Conservation (phyloP, 2,888 invertebrate genomes). For the Pachycephus smyrnensis region DNA sequence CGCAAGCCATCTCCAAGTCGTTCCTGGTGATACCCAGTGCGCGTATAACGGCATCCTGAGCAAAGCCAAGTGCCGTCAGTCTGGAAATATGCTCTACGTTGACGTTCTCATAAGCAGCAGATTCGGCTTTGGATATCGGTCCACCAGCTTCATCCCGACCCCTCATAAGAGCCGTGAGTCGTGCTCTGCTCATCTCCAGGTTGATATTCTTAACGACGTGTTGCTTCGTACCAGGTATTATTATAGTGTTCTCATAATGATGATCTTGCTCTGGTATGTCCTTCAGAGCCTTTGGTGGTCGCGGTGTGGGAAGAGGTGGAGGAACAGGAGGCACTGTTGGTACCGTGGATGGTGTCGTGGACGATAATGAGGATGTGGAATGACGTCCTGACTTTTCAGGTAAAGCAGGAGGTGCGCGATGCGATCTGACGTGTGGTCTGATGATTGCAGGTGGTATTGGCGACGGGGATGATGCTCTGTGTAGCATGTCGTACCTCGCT, state of each 20-base stretch:
- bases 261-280: slow-evolving; percentile 66
- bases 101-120: slow-evolving; percentile 84
- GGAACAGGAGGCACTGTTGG: slow-evolving; percentile 55
- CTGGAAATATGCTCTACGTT: slow-evolving; percentile 92
- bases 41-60: slow-evolving; percentile 90
- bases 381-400: slow-evolving; percentile 51
- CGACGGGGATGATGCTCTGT: slow-evolving; percentile 61
- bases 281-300: slow-evolving; percentile 54
- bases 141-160: slow-evolving; percentile 56
- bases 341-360: slow-evolving; percentile 32
- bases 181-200: slow-evolving; percentile 55
- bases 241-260: slow-evolving; percentile 70
- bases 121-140: slow-evolving; percentile 54
- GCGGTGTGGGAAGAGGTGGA: slow-evolving; percentile 56
- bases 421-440: slow-evolving; percentile 40
- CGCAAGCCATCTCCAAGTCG: slow-evolving; percentile 95
- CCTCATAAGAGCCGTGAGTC: slow-evolving; percentile 60
- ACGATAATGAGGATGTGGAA: slow-evolving; percentile 13
- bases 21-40: slow-evolving; percentile 93
- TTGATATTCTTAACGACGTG: slow-evolving; percentile 64
- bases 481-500: slow-evolving; percentile 65
- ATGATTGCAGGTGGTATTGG: slow-evolving; percentile 47
- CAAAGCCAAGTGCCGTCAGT: slow-evolving; percentile 90
- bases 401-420: slow-evolving; percentile 45
- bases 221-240: slow-evolving; percentile 65